phyloP scores from a whole-genome alignment of 2,113 vertebrate species.

The Sula dactylatra region DNA sequence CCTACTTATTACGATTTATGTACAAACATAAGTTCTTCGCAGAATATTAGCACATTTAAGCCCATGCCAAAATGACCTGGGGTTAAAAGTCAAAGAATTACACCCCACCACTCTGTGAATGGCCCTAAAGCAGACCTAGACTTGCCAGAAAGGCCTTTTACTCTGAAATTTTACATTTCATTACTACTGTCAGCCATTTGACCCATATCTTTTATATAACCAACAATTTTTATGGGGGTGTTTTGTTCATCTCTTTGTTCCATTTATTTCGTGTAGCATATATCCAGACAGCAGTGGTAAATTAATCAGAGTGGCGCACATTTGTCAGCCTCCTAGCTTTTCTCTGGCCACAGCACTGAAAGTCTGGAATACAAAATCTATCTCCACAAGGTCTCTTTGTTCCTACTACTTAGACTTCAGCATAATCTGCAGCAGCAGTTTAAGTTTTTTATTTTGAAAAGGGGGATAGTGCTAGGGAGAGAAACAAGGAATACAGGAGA shows the following conservation, averaged over 20 bases:
- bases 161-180: neutral
- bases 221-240: neutral
- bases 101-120: neutral
- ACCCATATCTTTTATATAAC: neutral
- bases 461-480: neutral
- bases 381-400: conserved; percentile 17
- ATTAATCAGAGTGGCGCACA: neutral
- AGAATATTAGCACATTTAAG: neutral
- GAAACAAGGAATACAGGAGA: conserved; percentile 12
- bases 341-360: neutral
- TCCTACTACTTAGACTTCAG: neutral
- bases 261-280: neutral
- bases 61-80: neutral
- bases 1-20: neutral
- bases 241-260: neutral
- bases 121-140: neutral
- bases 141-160: neutral
- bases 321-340: neutral
- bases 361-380: neutral
- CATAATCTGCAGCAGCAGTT: neutral
- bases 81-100: neutral
- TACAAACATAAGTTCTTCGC: neutral
- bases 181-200: neutral
- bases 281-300: neutral
- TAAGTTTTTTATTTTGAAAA: neutral